A percentile compares a stretch with the other conserved stretches of the same genome.
phyloP scores from a whole-genome alignment of 1,140 invertebrate species.

The Drosophila ficusphila region DNA sequence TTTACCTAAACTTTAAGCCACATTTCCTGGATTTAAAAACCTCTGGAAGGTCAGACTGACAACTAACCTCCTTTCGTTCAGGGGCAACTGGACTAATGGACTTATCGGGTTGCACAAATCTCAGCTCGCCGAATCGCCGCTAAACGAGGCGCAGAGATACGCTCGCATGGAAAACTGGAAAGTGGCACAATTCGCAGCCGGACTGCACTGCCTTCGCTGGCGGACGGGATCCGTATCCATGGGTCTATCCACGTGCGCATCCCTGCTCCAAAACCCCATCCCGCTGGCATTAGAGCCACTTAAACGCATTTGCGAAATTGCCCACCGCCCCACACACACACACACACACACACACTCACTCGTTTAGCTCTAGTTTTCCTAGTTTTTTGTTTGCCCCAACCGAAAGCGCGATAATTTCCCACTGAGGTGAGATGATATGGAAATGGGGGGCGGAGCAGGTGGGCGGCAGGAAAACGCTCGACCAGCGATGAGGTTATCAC shows the following conservation, averaged over 20 bases:
- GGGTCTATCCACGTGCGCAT: conserved; percentile 65
- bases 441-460: not conserved
- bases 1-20: no score
- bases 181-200: conserved; percentile 51
- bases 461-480: not conserved
- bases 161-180: conserved; percentile 2
- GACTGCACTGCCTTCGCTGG: not conserved
- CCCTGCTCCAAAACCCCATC: conserved; percentile 45
- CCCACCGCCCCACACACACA: no score
- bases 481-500: conserved; percentile 73
- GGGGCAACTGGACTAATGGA: conserved; percentile 43
- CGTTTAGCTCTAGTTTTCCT: conserved; percentile 34
- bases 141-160: conserved; percentile 44
- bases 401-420: conserved; percentile 68
- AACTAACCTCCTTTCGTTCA: conserved; percentile 24
- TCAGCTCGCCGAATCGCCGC: conserved; percentile 55
- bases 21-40: not conserved
- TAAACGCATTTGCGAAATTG: conserved; percentile 81
- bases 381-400: conserved; percentile 26
- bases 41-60: conserved; percentile 13
- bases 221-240: conserved; percentile 19
- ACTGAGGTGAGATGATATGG: conserved; percentile 58
- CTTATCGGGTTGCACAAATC: conserved; percentile 64
- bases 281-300: conserved; percentile 77
- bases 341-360: conserved; percentile 72